Evolutionary conservation across 2,888 invertebrate genomes (phyloP).

Genomic region (Zygogramma bicolorata): DNA sequence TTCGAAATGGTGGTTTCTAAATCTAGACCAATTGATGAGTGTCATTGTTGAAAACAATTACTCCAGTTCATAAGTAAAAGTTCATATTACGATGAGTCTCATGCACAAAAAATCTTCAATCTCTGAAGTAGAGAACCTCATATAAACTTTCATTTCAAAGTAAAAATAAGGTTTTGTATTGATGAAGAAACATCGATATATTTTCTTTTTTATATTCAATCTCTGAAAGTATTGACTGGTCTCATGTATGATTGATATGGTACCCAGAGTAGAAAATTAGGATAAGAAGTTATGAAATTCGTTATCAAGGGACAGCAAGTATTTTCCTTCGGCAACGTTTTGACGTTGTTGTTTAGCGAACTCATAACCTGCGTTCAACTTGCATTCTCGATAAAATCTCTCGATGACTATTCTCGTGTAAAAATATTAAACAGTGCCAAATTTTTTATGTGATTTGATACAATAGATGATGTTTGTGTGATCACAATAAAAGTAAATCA

Average conservation of each 20-base stretch:
- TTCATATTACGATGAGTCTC: too few species aligned
- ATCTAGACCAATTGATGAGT: too few species aligned
- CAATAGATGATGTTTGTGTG: too few species aligned
- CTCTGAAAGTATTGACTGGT: not conserved
- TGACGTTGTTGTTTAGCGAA: slow-evolving; percentile 8
- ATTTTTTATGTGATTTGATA: not conserved
- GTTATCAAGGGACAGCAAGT: slow-evolving; percentile 26
- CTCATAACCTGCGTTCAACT: not conserved
- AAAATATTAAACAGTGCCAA: slow-evolving; percentile 1
- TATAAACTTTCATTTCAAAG: too few species aligned
- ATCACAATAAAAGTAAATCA: too few species aligned
- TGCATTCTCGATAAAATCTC: slow-evolving; percentile 1
- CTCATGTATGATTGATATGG: not conserved
- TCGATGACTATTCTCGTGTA: not conserved
- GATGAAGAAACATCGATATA: too few species aligned
- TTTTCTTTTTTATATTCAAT: not conserved
- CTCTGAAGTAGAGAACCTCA: too few species aligned
- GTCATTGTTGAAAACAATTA: too few species aligned
- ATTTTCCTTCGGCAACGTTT: slow-evolving; percentile 39
- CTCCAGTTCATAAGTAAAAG: too few species aligned
- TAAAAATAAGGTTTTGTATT: too few species aligned
- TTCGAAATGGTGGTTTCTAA: too few species aligned
- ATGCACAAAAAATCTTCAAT: too few species aligned
- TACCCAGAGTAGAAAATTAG: slow-evolving; percentile 27
- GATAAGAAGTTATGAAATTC: slow-evolving; percentile 16